Evolutionary conservation across 1,140 invertebrate genomes (phyloP), one percentile per base, ranked within the genome.

Genomic region (Orchesella cincta): DNA sequence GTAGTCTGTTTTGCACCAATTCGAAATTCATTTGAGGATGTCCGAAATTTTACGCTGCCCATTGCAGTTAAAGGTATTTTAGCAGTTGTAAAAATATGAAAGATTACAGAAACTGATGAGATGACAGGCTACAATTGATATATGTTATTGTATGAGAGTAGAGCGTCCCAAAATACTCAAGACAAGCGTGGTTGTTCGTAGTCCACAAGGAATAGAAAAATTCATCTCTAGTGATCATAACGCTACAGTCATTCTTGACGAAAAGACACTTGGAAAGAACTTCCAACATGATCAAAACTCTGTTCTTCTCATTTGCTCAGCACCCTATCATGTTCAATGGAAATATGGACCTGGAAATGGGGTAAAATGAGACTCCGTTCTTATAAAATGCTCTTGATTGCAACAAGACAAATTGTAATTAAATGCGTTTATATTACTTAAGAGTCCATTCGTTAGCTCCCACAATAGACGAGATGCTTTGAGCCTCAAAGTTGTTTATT

Each of bases 311-410:
- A 54, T 62, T 23, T 77, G 76, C 29, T 46, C 72, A 31, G 76
- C 76, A 26, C 72, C 76, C 8, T 77, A 77, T 67, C 54, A 62
- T 28, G 54, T 77, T 0, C 54, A 77, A 57, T 77, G 76, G 76
- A 77, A 77, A 33, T 67, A 74, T 16, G 23, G 62, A 31, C 34
- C 23, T n/a, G 71, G 52, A 29, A 73, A 12, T 64, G 76, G 70
- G 67, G 46, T 51, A 39, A 18, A 29, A 1, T 71, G 64, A 67
- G 62, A 51, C n/a, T 29, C 5, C 12, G 8, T 29, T 20, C 20
- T 46, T 46, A 46, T 20, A 46, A 12, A 67, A 18, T 67, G 2
- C 29, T 31, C 26, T 67, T 67, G 12, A 29, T 67, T 29, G 2
- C 29, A 8, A 67, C 29, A 18, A 67, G n/a, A 16, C 26, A 18